Evolutionary conservation across 2,888 invertebrate genomes (phyloP), one percentile per base, ranked within the genome.

Genomic region (Schizotus pectinicornis): DNA sequence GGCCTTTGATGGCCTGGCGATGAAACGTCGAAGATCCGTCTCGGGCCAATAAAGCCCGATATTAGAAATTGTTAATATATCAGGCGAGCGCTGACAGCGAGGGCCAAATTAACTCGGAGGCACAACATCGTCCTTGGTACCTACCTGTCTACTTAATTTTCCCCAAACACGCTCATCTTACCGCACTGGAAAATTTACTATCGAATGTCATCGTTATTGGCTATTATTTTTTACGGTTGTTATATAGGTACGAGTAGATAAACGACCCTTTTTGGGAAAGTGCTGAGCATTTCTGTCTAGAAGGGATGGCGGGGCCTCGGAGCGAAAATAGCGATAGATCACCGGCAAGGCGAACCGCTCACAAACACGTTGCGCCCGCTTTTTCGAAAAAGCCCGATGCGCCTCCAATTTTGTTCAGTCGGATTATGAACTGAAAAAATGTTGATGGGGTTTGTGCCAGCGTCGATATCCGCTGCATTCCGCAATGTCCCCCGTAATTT

Each of bases 401-500:
- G 42, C 3, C n/a, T 35, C 2, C 11, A 39, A 12, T 13, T 56
- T 54, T 47, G 46, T 53, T 53, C 38, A 53, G 47, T 12, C 42
- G 35, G 13, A 38, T 47, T 38, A 37, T 48, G 11, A 14, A 30
- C 9, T 35, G 34, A 13, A 35, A 39, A 50, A 41, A 42, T 30
- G 35, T 46, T 36, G 37, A 48, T 48, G 48, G 48, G 45, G 48
- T 56, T 48, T 56, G 49, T 11, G 14, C 22, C 22, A 22, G 33
- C 38, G 41, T 56, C 55, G 37, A 49, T 56, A 56, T 56, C 47
- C 47, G 55, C 48, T 55, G 41, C 55, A 41, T 48, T 30, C 34
- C 31, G 55, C 55, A 48, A 55, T 48, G 48, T 43, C 55, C 12
- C 22, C n/a, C 22, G 51, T 57, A 52, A 57, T 57, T 57, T 52